Conservation (phyloP, 2,888 invertebrate species). For the Chloromyia formosa region DNA sequence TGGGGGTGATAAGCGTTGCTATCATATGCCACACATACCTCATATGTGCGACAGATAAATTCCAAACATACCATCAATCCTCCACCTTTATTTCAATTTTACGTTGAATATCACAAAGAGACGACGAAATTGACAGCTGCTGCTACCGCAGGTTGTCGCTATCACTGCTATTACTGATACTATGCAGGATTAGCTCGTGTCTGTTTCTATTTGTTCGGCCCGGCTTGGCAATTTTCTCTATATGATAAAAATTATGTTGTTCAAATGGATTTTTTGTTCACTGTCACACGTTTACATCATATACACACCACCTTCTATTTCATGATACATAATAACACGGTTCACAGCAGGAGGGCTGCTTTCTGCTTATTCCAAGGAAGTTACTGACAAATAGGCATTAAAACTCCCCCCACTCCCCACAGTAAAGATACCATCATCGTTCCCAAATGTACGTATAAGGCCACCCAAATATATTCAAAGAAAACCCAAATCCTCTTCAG, state of each 20-base stretch:
- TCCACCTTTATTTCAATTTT: conserved; percentile 5
- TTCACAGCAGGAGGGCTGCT: background rate
- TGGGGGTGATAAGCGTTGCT: conserved; percentile 7
- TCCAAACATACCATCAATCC: background rate
- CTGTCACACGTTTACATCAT: background rate
- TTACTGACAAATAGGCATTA: too few relatives aligned
- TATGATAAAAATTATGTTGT: background rate
- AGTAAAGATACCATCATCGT: background rate
- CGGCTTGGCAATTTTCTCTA: background rate
- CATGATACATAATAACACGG: background rate
- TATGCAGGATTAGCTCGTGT: background rate
- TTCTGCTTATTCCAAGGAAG: too few relatives aligned
- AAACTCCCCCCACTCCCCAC: too few relatives aligned
- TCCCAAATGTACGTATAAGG: background rate
- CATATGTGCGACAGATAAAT: background rate
- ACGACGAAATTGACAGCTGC: background rate
- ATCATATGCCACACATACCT: background rate
- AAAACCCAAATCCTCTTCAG: background rate
- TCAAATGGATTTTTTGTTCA: conserved; percentile 3
- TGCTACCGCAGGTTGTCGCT: background rate
- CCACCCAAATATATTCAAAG: conserved; percentile 22
- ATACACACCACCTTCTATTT: background rate
- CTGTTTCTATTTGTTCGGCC: conserved; percentile 21
- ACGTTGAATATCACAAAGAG: background rate
- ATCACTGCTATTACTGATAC: background rate